Conservation (phyloP, 2,888 invertebrate species). For the Drosophila anceps region DNA sequence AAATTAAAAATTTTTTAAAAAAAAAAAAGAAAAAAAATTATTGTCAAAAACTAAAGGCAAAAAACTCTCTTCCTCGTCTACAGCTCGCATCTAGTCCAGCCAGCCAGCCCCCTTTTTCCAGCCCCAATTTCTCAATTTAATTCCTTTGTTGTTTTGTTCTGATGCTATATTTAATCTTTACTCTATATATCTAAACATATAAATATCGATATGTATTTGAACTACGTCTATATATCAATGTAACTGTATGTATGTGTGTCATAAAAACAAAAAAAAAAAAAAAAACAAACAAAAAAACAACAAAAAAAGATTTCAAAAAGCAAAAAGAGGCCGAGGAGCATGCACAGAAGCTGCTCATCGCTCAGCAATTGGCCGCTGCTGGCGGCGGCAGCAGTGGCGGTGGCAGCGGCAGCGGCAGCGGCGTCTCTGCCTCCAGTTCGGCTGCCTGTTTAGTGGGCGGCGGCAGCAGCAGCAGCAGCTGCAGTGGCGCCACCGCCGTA, state of each 20-base stretch:
- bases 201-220: constrained; percentile 9
- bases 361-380: constrained; percentile 78
- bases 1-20: not conserved
- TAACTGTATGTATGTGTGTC: constrained; percentile 35
- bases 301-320: constrained; percentile 81
- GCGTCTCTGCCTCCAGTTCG: constrained; percentile 36
- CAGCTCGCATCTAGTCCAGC: constrained; percentile 2
- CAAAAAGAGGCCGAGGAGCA: constrained; percentile 84
- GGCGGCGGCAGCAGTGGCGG: constrained; percentile 32
- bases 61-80: not conserved
- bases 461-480: constrained; percentile 15
- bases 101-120: not conserved
- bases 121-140: constrained; percentile 23
- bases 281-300: constrained; percentile 18
- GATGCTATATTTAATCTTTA: constrained; percentile 12
- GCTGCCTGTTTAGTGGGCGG: constrained; percentile 40
- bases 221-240: constrained; percentile 7
- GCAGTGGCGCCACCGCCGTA: constrained; percentile 17
- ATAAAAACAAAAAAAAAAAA: not conserved
- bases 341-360: constrained; percentile 83
- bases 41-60: not conserved
- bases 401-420: constrained; percentile 33
- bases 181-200: constrained; percentile 15
- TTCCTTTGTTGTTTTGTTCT: not conserved
- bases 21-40: not conserved